A percentile compares a stretch with the other conserved stretches of the same genome.
Conservation (phyloP, 2,888 invertebrate genomes). For the Dasypogon diadema region DNA sequence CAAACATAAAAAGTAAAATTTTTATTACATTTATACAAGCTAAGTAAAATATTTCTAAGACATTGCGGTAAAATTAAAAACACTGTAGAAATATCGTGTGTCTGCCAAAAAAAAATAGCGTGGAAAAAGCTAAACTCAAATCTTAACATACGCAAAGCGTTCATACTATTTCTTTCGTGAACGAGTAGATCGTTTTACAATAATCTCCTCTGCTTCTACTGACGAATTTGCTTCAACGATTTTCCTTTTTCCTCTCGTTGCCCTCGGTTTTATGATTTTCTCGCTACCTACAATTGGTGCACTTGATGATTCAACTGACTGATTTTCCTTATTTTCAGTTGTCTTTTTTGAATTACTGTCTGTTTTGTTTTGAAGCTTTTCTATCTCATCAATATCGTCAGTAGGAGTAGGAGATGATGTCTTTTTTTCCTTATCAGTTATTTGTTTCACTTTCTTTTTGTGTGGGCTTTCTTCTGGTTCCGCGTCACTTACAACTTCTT, state of each 20-base stretch:
- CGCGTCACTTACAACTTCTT: background rate
- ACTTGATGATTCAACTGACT: background rate
- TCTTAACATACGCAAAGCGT: too few species aligned
- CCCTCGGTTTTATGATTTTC: background rate
- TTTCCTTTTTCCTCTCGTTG: background rate
- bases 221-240: background rate
- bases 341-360: background rate
- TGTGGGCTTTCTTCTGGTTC: background rate
- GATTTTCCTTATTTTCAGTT: background rate
- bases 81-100: too few species aligned
- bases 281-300: too few species aligned
- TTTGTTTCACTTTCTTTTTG: too few species aligned
- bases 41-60: too few species aligned
- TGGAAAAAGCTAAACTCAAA: too few species aligned
- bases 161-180: background rate
- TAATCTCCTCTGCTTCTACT: background rate
- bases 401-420: background rate
- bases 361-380: background rate
- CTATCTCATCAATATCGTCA: background rate
- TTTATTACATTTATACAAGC: too few species aligned
- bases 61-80: too few species aligned
- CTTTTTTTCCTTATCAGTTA: background rate
- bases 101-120: too few species aligned
- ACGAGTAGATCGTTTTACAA: background rate
- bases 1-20: too few species aligned